Conservation (phyloP, 2,888 invertebrate species). For the Synergus itoensis region DNA sequence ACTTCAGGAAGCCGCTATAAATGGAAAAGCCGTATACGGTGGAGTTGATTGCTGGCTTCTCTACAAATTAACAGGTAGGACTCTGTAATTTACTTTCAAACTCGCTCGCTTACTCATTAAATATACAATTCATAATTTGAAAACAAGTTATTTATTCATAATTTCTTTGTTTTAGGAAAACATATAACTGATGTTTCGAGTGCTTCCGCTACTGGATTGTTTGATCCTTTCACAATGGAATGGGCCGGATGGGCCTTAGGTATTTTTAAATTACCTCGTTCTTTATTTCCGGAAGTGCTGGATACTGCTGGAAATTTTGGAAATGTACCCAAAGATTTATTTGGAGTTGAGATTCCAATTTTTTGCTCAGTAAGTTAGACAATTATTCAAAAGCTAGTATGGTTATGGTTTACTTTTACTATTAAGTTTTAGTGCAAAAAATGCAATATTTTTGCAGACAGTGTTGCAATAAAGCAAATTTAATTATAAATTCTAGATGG, state of each 20-base stretch:
- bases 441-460: too few species aligned
- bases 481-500: constrained; percentile 80
- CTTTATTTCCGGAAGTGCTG: constrained; percentile 89
- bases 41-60: constrained; percentile 96
- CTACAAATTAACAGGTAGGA: constrained; percentile 85
- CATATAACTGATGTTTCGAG: constrained; percentile 95
- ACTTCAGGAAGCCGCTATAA: constrained; percentile 83
- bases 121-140: neutral
- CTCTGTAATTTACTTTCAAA: constrained; percentile 7
- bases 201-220: constrained; percentile 95
- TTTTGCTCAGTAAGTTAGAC: constrained; percentile 84
- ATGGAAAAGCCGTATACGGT: constrained; percentile 87
- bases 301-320: constrained; percentile 90
- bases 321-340: constrained; percentile 81
- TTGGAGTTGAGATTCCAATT: constrained; percentile 90
- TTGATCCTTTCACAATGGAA: constrained; percentile 92
- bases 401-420: too few species aligned
- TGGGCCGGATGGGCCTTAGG: constrained; percentile 89
- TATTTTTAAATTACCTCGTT: constrained; percentile 86
- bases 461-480: constrained; percentile 28
- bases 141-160: neutral
- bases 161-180: constrained; percentile 60
- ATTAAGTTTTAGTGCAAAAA: too few species aligned
- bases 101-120: neutral
- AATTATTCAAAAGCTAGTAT: too few species aligned